Conservation (phyloP, 2,797 vertebrate genomes). For the Odontamblyopus lacepedii region DNA sequence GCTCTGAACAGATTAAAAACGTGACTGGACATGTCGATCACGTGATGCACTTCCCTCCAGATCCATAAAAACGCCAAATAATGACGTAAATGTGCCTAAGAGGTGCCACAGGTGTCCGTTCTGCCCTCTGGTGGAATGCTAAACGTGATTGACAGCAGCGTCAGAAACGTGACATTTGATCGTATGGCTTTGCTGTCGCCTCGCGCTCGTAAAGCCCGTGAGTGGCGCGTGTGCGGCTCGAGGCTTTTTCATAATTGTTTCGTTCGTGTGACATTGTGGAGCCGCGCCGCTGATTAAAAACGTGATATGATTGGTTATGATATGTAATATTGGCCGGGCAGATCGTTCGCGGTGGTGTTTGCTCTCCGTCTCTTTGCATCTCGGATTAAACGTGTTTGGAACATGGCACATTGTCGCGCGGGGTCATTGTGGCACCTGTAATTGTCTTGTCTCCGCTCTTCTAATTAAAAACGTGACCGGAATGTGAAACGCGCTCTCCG, state of each 20-base stretch:
- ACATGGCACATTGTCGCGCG: background rate
- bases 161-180: too few relatives aligned
- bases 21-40: background rate
- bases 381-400: background rate
- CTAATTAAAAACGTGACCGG: background rate
- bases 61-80: background rate
- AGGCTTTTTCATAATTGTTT: background rate
- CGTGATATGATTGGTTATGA: background rate
- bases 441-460: background rate
- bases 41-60: background rate
- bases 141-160: too few relatives aligned
- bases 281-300: background rate
- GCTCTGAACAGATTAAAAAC: background rate
- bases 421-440: background rate
- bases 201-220: too few relatives aligned
- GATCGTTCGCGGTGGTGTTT: background rate
- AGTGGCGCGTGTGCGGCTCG: background rate
- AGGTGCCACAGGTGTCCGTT: background rate
- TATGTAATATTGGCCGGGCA: background rate
- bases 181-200: too few relatives aligned
- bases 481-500: background rate
- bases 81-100: background rate
- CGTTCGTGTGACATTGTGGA: background rate
- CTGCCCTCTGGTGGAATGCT: background rate
- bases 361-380: background rate